These are phyloP conservation scores for Dichetophora obliterata DNA, from an alignment of 2,888 invertebrate species.

Conservation along the genomic window DNA sequence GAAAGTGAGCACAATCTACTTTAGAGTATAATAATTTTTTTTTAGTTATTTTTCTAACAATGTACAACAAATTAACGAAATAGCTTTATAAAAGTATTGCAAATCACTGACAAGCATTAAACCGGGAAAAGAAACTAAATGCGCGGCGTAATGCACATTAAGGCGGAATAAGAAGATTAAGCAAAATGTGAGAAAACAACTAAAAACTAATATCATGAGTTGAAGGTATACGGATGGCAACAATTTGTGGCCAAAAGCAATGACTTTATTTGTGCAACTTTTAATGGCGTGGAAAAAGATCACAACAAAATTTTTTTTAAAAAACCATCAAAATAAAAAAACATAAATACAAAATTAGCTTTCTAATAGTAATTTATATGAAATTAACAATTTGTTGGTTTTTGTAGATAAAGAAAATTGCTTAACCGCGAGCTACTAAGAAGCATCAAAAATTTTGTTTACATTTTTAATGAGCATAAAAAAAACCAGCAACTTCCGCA, in stretches of 20 bases:
- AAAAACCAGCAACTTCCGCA: not conserved
- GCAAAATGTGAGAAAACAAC: not conserved
- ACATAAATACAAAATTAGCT: not conserved
- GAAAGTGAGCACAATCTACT: no score
- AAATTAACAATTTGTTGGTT: not conserved
- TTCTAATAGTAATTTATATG: not conserved
- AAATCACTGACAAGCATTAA: not conserved
- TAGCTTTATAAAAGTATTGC: not conserved
- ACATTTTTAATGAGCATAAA: not conserved
- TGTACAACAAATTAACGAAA: no score
- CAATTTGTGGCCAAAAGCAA: constrained; percentile 9
- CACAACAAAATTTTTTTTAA: not conserved
- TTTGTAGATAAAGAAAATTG: not conserved
- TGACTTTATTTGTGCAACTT: constrained; percentile 3
- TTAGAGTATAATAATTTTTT: not conserved
- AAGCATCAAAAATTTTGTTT: not conserved
- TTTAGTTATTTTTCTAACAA: not conserved
- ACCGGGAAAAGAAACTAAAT: not conserved
- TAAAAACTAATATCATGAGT: not conserved
- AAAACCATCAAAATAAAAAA: no score
- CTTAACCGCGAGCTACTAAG: not conserved
- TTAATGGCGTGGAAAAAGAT: not conserved
- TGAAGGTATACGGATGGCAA: not conserved
- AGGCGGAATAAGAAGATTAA: not conserved
- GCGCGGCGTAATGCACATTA: not conserved